Evolutionary conservation across 2,888 invertebrate species (phyloP), one percentile per base, ranked within the genome.

Genomic region (Tholera decimalis): DNA sequence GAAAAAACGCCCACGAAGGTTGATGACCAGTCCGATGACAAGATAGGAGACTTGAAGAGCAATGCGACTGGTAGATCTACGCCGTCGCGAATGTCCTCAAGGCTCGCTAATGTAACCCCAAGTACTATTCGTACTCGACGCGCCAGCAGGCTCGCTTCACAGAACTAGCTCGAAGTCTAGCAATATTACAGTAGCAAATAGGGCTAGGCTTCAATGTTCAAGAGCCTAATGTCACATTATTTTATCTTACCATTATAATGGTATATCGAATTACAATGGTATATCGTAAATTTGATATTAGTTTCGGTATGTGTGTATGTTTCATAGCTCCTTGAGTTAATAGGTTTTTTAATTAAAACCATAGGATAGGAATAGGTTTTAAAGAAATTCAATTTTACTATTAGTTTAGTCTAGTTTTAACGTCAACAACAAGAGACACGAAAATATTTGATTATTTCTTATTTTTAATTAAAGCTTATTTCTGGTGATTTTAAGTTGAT

Each of bases 51-150:
- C 0, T 49, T 86, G 3, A 85, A 84, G 37, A 65, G n/a, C 1
- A 85, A 85, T 46, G 82, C 81, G 0, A 33, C 67, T 20, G 85
- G 77, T 0, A 82, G 73, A 43, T 79, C 82, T 0, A 91, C 92
- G 0, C 90, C 92, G 0, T 83, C 86, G 0, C 84, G 91, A 18
- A 64, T 81, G 0, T 90, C 92, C 0, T 70, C 89, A 4, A 84
- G 91, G 0, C 47, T 88, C 11, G 86, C 89, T 0, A 84, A 64
- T 9, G 78, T 79, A 0, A 91, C 92, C 0, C 91, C 93, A 0
- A 85, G 88, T 50, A 75, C 87, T 2, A 83, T 93, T 11, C 86
- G 84, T 26, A 93, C 93, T 0, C 83, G 94, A 13, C 86, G 93
- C 0, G 83, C 92, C 0, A 94, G 93, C 67, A 84, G 80, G 63